Evolutionary conservation across 1,140 invertebrate species (phyloP).

Genomic region (Saccostrea echinata): DNA sequence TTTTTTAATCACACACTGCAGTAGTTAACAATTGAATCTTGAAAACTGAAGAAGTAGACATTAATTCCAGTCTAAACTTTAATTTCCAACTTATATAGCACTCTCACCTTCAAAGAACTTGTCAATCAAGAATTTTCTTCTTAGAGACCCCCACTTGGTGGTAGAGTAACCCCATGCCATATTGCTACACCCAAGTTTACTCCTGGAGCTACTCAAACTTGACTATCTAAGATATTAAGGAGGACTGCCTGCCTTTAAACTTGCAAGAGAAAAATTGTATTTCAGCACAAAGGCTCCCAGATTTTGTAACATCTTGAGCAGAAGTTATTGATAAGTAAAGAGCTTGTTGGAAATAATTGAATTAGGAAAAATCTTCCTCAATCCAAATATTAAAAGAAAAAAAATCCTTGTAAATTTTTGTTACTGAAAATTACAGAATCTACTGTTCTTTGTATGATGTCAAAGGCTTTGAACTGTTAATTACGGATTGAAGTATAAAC

Average conservation of each 20-base stretch:
- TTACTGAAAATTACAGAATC: not conserved
- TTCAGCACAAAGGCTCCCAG: not conserved
- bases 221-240: not conserved
- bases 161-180: not conserved
- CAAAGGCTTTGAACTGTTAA: not conserved
- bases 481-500: not conserved
- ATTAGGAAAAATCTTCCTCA: not conserved
- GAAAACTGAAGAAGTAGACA: no score
- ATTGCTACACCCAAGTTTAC: not conserved
- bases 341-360: not conserved
- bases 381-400: constrained; percentile 21
- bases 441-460: not conserved
- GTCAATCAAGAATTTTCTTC: constrained; percentile 8
- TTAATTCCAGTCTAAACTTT: no score
- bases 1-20: no score
- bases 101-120: not conserved
- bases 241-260: not conserved
- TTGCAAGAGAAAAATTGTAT: not conserved
- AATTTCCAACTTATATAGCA: not conserved
- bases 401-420: not conserved
- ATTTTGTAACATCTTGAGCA: constrained; percentile 4
- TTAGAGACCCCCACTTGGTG: not conserved
- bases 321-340: constrained; percentile 3
- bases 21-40: no score
- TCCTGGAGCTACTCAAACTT: not conserved